phyloP scores from a whole-genome alignment of 2,797 vertebrate species.

The Glossophaga mutica region DNA sequence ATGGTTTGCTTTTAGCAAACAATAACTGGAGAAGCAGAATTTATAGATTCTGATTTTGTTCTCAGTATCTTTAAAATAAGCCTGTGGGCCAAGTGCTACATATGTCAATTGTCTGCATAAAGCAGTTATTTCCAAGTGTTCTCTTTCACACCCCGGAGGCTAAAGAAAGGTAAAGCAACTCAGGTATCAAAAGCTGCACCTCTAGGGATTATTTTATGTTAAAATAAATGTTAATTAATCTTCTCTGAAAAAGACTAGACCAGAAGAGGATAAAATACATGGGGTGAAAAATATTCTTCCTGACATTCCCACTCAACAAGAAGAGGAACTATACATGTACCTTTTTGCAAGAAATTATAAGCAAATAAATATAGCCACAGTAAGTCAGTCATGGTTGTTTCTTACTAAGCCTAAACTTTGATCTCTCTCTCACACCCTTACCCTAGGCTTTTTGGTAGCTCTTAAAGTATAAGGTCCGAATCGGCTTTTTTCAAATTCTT shows the following conservation, averaged over 20 bases:
- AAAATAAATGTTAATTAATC: constrained; percentile 28
- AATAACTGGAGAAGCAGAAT: not conserved
- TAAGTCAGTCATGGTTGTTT: not conserved
- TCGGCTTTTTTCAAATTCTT: not conserved
- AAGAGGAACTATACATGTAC: not conserved
- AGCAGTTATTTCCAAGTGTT: not conserved
- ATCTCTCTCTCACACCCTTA: not conserved
- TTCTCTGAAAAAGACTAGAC: not conserved
- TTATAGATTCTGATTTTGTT: not conserved
- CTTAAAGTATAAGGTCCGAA: not conserved
- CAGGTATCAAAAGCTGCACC: not conserved
- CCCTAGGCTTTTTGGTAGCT: not conserved
- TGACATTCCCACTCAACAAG: not conserved
- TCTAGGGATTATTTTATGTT: not conserved
- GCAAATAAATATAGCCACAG: constrained; percentile 21
- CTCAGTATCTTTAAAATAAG: constrained; percentile 25
- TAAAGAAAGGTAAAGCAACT: constrained; percentile 4
- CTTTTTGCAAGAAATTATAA: constrained; percentile 13
- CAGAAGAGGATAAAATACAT: not conserved
- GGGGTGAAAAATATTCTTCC: constrained; percentile 21
- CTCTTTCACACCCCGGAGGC: not conserved
- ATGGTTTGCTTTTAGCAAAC: constrained; percentile 41
- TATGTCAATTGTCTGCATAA: not conserved
- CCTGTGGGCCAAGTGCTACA: not conserved
- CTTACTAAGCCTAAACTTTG: not conserved